Evolutionary conservation across 2,888 invertebrate genomes (phyloP).

Genomic region (Morpho helenor): DNA sequence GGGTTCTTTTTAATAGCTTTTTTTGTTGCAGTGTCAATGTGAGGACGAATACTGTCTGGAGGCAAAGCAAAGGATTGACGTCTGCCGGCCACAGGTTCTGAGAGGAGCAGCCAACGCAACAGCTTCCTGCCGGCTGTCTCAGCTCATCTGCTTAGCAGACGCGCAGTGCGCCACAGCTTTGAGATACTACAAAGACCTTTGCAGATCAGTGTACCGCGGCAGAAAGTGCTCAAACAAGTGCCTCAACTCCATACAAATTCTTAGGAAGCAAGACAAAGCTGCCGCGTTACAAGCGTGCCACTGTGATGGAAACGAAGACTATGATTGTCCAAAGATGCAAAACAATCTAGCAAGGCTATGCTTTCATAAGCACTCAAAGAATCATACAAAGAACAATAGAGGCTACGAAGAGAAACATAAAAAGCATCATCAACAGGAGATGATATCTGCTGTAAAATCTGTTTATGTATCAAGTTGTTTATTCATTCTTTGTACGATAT

Average conservation of each 20-base stretch:
- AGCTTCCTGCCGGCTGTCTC: constrained; percentile 87
- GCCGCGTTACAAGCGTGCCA: constrained; percentile 86
- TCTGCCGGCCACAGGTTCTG: constrained; percentile 86
- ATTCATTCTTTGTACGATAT: constrained; percentile 29
- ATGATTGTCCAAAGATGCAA: constrained; percentile 85
- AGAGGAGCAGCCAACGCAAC: constrained; percentile 83
- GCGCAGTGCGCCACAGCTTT: constrained; percentile 87
- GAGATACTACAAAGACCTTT: constrained; percentile 85
- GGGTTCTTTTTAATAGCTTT: background rate
- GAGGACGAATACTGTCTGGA: constrained; percentile 84
- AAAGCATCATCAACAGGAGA: constrained; percentile 30
- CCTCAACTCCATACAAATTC: constrained; percentile 87
- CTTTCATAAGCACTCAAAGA: constrained; percentile 76
- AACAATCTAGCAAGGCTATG: constrained; percentile 87
- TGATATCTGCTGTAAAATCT: constrained; percentile 32
- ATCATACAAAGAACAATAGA: constrained; percentile 47
- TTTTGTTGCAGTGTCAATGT: constrained; percentile 86
- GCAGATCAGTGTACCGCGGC: constrained; percentile 87
- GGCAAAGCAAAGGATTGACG: constrained; percentile 85
- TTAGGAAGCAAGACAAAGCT: constrained; percentile 88
- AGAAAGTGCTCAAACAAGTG: constrained; percentile 87
- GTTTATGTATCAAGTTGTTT: constrained; percentile 27
- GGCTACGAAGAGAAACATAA: constrained; percentile 38
- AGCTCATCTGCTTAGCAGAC: constrained; percentile 89
- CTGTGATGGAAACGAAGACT: constrained; percentile 88